phyloP scores from a whole-genome alignment of 2,888 invertebrate genomes.

The Monopis laevigella region DNA sequence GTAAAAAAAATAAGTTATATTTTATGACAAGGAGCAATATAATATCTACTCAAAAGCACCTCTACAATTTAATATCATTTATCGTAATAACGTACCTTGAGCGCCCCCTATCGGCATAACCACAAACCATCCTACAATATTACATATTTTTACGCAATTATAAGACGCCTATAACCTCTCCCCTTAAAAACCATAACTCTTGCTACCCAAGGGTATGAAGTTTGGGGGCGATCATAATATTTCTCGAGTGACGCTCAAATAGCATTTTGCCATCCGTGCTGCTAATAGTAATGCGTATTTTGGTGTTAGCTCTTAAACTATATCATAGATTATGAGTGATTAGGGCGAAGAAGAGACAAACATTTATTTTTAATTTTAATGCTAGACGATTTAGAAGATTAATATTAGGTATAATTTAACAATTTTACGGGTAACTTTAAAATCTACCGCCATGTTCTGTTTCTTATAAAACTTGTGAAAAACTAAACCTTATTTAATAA shows the following conservation, averaged over 20 bases:
- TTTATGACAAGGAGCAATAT: too few species aligned
- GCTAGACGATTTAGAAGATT: too few species aligned
- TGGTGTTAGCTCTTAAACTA: neutral
- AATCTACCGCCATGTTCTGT: too few species aligned
- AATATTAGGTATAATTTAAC: too few species aligned
- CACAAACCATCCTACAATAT: conserved; percentile 6
- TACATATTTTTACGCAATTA: conserved; percentile 12
- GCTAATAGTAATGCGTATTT: conserved; percentile 3
- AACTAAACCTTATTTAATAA: too few species aligned
- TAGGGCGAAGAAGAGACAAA: too few species aligned
- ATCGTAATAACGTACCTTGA: neutral
- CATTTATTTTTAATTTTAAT: too few species aligned
- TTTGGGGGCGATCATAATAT: conserved; percentile 4
- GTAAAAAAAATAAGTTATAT: too few species aligned
- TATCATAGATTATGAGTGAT: conserved; percentile 7
- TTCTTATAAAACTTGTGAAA: too few species aligned
- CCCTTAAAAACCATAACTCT: conserved; percentile 11
- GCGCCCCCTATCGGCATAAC: neutral
- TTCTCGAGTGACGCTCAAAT: conserved; percentile 5
- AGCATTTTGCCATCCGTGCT: conserved; percentile 1
- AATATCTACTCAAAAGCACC: too few species aligned
- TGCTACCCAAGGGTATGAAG: neutral
- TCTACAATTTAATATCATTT: too few species aligned
- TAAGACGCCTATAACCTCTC: conserved; percentile 1
- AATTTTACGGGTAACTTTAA: too few species aligned